Conservation (phyloP, 2,797 vertebrate species). For the Scolopax rusticola region DNA sequence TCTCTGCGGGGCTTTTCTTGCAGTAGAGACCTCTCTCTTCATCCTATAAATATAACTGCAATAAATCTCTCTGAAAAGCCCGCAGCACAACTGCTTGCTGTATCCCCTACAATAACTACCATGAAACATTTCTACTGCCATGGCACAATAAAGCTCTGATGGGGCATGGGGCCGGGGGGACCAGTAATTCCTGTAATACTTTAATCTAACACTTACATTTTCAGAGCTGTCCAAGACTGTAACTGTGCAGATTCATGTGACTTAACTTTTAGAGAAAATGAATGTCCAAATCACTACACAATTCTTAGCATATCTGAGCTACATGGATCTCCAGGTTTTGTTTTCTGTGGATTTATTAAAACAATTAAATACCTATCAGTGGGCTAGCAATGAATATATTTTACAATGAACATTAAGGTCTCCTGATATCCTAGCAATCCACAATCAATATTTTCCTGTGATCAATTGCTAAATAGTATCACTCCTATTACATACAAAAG, state of each 20-base stretch:
- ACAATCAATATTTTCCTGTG: background rate
- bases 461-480: background rate
- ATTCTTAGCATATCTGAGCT: background rate
- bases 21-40: background rate
- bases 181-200: background rate
- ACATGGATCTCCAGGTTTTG: background rate
- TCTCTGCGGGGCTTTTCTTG: slow-evolving; percentile 3
- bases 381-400: background rate
- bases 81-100: background rate
- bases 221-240: background rate
- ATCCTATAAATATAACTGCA: background rate
- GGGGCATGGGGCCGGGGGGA: accelerated
- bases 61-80: background rate
- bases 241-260: background rate
- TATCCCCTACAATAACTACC: background rate
- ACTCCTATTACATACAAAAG: background rate
- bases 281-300: background rate
- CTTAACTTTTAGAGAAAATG: background rate
- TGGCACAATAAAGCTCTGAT: background rate
- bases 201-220: background rate
- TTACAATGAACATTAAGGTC: background rate
- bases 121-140: slow-evolving; percentile 19
- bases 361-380: background rate
- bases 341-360: slow-evolving; percentile 25
- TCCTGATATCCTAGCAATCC: background rate